Percentiles rank a stretch among this genome's conserved stretches.
Evolutionary conservation across 2,888 invertebrate species (phyloP).

Genomic region (Strigamia transsilvanica): DNA sequence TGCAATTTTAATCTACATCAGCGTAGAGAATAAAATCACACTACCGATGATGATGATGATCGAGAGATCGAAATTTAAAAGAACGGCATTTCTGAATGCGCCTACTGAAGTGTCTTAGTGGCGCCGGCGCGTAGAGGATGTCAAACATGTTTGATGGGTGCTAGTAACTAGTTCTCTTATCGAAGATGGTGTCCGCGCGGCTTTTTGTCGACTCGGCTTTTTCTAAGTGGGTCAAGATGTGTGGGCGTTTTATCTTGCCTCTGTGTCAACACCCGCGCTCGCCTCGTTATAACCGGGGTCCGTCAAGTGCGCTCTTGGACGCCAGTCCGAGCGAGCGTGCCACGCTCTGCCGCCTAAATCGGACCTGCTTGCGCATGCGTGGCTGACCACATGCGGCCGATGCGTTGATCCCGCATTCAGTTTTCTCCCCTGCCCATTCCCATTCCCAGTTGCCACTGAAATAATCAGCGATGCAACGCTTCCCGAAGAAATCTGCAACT

Average conservation of each 20-base stretch:
- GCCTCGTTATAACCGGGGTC: neutral
- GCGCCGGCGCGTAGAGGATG: too few relatives aligned
- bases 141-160: too few relatives aligned
- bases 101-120: too few relatives aligned
- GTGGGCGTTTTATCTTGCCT: constrained; percentile 10
- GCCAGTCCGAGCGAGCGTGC: constrained; percentile 17
- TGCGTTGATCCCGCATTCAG: neutral
- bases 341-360: constrained; percentile 5
- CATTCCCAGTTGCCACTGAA: neutral
- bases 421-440: neutral
- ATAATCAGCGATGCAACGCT: neutral
- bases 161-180: too few relatives aligned
- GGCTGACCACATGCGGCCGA: constrained; percentile 10
- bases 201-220: constrained; percentile 22
- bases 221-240: constrained; percentile 45
- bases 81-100: too few relatives aligned
- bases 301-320: constrained; percentile 8
- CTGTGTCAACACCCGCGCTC: constrained; percentile 24
- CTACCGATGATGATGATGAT: too few relatives aligned
- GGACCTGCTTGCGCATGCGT: constrained; percentile 31
- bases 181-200: neutral
- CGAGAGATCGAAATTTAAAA: too few relatives aligned
- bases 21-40: too few relatives aligned
- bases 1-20: too few relatives aligned
- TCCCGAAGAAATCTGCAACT: too few relatives aligned